Evolutionary conservation across 2,797 vertebrate genomes (phyloP).

Genomic region (Eurystomus glaucurus): DNA sequence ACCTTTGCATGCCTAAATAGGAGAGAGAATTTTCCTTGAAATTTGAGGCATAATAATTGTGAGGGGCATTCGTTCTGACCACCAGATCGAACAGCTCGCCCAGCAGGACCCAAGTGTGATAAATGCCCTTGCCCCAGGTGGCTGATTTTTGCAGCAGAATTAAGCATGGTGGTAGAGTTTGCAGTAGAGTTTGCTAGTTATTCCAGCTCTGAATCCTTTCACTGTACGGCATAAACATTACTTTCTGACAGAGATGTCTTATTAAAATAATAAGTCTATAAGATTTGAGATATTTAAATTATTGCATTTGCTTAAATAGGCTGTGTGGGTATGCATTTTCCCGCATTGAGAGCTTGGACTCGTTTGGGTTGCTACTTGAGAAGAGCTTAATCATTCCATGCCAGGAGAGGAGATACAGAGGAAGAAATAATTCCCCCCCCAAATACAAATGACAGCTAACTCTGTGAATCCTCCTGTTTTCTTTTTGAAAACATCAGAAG

Average conservation of each 20-base stretch:
- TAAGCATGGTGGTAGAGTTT: conserved; percentile 1
- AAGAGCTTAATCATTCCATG: not conserved
- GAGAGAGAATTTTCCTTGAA: conserved; percentile 52
- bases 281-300: not conserved
- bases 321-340: not conserved
- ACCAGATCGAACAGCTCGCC: not conserved
- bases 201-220: not conserved
- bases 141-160: conserved; percentile 69
- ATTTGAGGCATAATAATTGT: conserved; percentile 20
- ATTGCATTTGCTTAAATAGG: not conserved
- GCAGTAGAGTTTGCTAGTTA: not conserved
- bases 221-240: not conserved
- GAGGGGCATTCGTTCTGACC: conserved; percentile 51
- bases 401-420: not conserved
- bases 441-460: not conserved
- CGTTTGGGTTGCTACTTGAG: not conserved
- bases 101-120: conserved; percentile 33
- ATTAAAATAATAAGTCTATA: not conserved
- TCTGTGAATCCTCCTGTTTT: not conserved
- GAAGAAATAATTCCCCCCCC: not conserved
- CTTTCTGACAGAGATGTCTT: not conserved
- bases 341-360: not conserved
- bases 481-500: not conserved
- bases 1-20: conserved; percentile 20
- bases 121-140: conserved; percentile 59